Base-by-base conservation (phyloP, 2,797 vertebrate genomes). In the Dicrostonyx torquatus region DNA sequence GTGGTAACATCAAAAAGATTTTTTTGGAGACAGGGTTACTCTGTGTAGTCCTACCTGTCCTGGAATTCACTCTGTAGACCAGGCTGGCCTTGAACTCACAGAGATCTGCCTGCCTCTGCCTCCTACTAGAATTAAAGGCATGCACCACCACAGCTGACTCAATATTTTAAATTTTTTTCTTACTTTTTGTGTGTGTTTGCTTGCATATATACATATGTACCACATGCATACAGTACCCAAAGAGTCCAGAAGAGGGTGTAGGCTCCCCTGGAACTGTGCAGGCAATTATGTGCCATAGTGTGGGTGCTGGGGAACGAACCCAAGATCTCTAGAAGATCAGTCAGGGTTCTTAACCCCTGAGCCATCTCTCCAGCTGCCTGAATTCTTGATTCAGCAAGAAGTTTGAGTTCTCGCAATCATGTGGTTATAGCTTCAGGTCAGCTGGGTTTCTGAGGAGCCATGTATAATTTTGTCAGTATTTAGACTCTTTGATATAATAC, bases 401-500 rank as follows among this genome's bases (percentile, higher is more conserved):
- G 12, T 93, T 91, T 92, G 66, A 96, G 64, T 92, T 48, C 80
- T 70, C 55, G 70, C 93, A 75, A 75, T 90, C 43, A 73, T 5
- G 87, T 37, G 22, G 31, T 50, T n/a, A 78, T 12, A 60, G 58
- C 40, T 86, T 87, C 68, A 40, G 83, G 37, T 77, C 83, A 87
- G 29, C 34, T 64, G 37, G 89, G 77, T 90, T 91, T 87, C 29
- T 43, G 66, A 82, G n/a, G 26, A 90, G 60, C 40, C n/a, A 68
- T 78, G 64, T 84, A 9, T 72, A 75, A 70, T 9, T 58, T 14
- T 66, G 13, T 24, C 18, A 37, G 34, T 24, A 66, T 93, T 87
- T 87, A 91, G 55, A 94, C 89, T 10, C n/a, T 85, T 96, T 78
- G 77, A 92, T 75, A 76, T 79, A 6, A 79, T n/a, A 48, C 13